phyloP scores from a whole-genome alignment of 2,888 invertebrate genomes.

The Coleophora deauratella region DNA sequence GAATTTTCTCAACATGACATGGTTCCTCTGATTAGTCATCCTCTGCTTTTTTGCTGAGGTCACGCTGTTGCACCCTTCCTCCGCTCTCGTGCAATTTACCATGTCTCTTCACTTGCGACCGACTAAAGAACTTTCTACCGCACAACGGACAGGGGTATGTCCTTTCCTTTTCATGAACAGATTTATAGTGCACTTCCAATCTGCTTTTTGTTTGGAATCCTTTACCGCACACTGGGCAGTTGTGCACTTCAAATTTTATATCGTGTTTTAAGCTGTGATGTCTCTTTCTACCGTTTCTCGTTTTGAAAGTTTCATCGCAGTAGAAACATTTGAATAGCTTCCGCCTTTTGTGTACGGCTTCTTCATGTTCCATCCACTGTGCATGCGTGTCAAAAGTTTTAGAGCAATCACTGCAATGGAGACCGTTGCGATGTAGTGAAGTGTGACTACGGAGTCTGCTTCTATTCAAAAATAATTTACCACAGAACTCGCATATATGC shows the following conservation, averaged over 20 bases:
- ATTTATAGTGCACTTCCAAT: constrained; percentile 50
- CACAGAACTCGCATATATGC: constrained; percentile 56
- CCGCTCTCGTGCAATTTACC: constrained; percentile 56
- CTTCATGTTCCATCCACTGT: constrained; percentile 40
- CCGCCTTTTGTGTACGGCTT: constrained; percentile 35
- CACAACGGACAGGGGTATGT: constrained; percentile 62
- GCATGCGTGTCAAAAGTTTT: constrained; percentile 44
- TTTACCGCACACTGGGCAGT: constrained; percentile 49
- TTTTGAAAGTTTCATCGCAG: constrained; percentile 44
- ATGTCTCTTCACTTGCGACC: constrained; percentile 45
- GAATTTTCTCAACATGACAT: no score
- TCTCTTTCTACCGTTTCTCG: constrained; percentile 38
- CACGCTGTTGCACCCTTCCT: constrained; percentile 57
- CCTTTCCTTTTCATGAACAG: constrained; percentile 60
- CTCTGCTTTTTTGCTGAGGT: constrained; percentile 51
- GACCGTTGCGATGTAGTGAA: constrained; percentile 38
- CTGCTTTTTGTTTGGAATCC: constrained; percentile 44
- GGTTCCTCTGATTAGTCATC: no score
- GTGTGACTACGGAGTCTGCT: constrained; percentile 49
- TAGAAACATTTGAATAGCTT: constrained; percentile 42
- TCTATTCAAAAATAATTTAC: constrained; percentile 52
- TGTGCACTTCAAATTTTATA: constrained; percentile 32
- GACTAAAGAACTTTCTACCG: constrained; percentile 65
- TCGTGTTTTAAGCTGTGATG: constrained; percentile 42
- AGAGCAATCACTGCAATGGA: constrained; percentile 40